Conservation (phyloP, 2,888 invertebrate genomes). For the Tenthredo distinguenda region DNA sequence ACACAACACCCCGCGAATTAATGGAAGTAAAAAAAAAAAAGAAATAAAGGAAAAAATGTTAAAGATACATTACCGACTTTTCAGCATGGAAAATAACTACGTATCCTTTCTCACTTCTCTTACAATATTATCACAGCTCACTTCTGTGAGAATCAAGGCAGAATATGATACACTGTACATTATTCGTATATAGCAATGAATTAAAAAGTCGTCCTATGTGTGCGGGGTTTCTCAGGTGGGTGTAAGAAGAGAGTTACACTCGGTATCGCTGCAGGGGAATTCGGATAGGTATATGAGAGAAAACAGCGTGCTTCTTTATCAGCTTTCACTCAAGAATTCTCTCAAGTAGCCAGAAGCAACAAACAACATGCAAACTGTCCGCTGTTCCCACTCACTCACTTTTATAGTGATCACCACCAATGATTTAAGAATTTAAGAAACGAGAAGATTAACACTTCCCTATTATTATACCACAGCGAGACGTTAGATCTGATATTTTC, state of each 20-base stretch:
- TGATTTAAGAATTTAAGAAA: background rate
- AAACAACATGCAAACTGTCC: background rate
- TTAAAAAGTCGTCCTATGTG: background rate
- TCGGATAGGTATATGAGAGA: background rate
- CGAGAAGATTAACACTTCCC: background rate
- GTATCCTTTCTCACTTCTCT: background rate
- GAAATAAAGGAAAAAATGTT: background rate
- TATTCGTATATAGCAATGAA: slow-evolving; percentile 6
- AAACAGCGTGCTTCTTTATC: slow-evolving; percentile 47
- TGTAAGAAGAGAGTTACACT: background rate
- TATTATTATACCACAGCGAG: background rate
- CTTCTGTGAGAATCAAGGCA: background rate
- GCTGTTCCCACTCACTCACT: background rate
- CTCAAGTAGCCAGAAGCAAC: background rate
- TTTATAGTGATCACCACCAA: background rate
- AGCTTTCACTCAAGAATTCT: slow-evolving; percentile 47
- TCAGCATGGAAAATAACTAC: background rate
- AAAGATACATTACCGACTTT: background rate
- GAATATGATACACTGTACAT: background rate
- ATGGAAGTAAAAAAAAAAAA: background rate
- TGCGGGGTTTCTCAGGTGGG: background rate
- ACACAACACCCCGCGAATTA: background rate
- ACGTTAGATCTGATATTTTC: background rate
- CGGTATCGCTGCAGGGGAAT: background rate
- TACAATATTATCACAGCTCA: slow-evolving; percentile 12